phyloP scores from a whole-genome alignment of 2,113 vertebrate genomes.

The Capreolus pygargus region DNA sequence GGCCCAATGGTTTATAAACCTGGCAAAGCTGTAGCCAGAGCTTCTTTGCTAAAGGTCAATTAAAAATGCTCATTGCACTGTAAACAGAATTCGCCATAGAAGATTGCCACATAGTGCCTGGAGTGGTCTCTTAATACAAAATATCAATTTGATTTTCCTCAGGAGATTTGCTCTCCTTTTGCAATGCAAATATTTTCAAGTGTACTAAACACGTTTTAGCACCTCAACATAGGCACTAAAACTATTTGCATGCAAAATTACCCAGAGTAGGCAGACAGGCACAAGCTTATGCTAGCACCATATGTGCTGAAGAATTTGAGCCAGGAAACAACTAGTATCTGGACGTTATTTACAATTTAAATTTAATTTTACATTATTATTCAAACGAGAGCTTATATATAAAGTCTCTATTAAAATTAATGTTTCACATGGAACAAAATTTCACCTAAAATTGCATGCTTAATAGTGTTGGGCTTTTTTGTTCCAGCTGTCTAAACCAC shows the following conservation, averaged over 20 bases:
- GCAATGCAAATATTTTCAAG: slow-evolving; percentile 90
- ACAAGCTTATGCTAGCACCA: slow-evolving; percentile 87
- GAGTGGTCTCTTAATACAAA: slow-evolving; percentile 78
- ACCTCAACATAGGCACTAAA: slow-evolving; percentile 86
- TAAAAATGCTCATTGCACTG: slow-evolving; percentile 70
- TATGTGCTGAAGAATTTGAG: slow-evolving; percentile 86
- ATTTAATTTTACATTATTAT: slow-evolving; percentile 84
- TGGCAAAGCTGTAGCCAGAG: slow-evolving; percentile 55
- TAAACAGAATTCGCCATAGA: slow-evolving; percentile 72
- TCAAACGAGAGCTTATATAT: slow-evolving; percentile 78
- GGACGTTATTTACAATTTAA: slow-evolving; percentile 86
- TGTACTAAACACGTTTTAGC: slow-evolving; percentile 89
- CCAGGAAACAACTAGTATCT: slow-evolving; percentile 85
- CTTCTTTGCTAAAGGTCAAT: slow-evolving; percentile 67
- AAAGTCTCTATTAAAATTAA: slow-evolving; percentile 81
- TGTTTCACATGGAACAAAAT: slow-evolving; percentile 67
- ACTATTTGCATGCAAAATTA: slow-evolving; percentile 89
- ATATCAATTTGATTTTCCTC: slow-evolving; percentile 84
- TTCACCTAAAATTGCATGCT: slow-evolving; percentile 66
- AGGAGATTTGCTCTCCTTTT: slow-evolving; percentile 82
- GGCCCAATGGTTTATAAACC: slow-evolving; percentile 40
- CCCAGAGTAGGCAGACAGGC: slow-evolving; percentile 86
- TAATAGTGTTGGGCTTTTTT: slow-evolving; percentile 24
- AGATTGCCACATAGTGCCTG: slow-evolving; percentile 58
- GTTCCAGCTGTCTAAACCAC: slow-evolving; percentile 53